A percentile compares a stretch with the other conserved stretches of the same genome.
Evolutionary conservation across 2,797 vertebrate genomes (phyloP).

Genomic region (Chloroceryle inda): DNA sequence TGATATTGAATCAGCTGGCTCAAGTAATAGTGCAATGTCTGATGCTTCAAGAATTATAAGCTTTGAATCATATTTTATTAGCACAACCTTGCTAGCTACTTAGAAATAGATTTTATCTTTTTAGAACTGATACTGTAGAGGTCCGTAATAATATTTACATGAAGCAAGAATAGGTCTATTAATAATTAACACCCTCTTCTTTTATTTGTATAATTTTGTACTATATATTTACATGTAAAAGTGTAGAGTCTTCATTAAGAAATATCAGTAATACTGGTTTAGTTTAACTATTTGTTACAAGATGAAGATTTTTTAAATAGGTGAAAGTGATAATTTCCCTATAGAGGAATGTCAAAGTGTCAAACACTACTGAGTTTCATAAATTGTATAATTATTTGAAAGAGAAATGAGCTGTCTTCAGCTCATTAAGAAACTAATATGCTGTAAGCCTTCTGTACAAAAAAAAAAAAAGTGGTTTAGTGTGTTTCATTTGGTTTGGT

Average conservation of each 20-base stretch:
- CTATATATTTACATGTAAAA: slow-evolving; percentile 86
- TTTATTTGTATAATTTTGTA: slow-evolving; percentile 85
- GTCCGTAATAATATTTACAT: slow-evolving; percentile 84
- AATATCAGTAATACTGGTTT: slow-evolving; percentile 79
- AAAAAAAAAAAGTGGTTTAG: slow-evolving; percentile 46
- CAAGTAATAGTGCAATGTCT: slow-evolving; percentile 86
- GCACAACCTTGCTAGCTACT: slow-evolving; percentile 89
- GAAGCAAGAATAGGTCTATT: slow-evolving; percentile 81
- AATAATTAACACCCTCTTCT: slow-evolving; percentile 80
- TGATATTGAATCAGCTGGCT: slow-evolving; percentile 82
- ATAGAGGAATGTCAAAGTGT: slow-evolving; percentile 72
- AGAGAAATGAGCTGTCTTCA: slow-evolving; percentile 72
- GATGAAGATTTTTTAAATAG: slow-evolving; percentile 81
- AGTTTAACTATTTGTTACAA: slow-evolving; percentile 85
- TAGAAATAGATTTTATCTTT: slow-evolving; percentile 87
- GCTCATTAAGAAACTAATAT: slow-evolving; percentile 66
- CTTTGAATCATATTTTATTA: slow-evolving; percentile 88
- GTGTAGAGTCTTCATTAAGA: slow-evolving; percentile 79
- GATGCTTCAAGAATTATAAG: slow-evolving; percentile 83
- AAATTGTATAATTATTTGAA: slow-evolving; percentile 77
- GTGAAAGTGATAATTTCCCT: slow-evolving; percentile 76
- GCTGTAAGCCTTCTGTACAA: slow-evolving; percentile 77
- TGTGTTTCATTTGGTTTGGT: slow-evolving; percentile 68
- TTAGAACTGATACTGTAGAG: slow-evolving; percentile 84
- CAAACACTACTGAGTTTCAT: slow-evolving; percentile 73